Base-by-base conservation (phyloP, 2,888 invertebrate species). In the Diabrotica balteata region DNA sequence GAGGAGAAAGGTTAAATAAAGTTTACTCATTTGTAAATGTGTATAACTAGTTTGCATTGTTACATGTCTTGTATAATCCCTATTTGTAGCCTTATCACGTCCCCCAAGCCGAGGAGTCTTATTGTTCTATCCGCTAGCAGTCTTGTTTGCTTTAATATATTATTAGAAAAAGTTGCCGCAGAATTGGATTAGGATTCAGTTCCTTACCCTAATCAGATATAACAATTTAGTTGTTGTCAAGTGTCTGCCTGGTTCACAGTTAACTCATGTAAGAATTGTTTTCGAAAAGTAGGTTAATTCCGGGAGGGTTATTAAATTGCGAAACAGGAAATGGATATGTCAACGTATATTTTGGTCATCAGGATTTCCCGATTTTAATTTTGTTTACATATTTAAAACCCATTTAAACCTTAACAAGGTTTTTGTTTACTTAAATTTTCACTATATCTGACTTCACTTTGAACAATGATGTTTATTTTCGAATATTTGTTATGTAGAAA, bases 11-110 rank as follows among this genome's bases (percentile, higher is more conserved):
- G 80, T 80, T 79, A 79, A 80, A 80, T 80, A 80, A 81, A 81
- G 80, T 81, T 80, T 79, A 78, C 78, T 81, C 81, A 81, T 81
- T 82, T 79, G 80, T 78, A 77, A 80, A 80, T 77, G 76, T 76
- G 75, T 80, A 77, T 75, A 77, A 75, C 75, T 77, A 75, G 76
- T 78, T 77, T 75, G 78, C 73, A 73, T 77, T 75, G 78, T 76
- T 76, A 77, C 74, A 75, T 75, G 75, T 76, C 74, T 72, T 69
- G 69, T 73, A 69, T 74, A 74, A 74, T 75, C 72, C 72, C 63
- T 72, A 69, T 75, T 73, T 73, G 73, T 66, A 73, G 67, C 70
- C 72, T 68, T 71, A 70, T 73, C 75, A 75, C 75, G 76, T 76
- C 66, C 63, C 68, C 59, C 65, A 67, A 71, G 69, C 66, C 55